Evolutionary conservation across 2,888 invertebrate genomes (phyloP).

Genomic region (Rhopalosiphum nymphaeae): DNA sequence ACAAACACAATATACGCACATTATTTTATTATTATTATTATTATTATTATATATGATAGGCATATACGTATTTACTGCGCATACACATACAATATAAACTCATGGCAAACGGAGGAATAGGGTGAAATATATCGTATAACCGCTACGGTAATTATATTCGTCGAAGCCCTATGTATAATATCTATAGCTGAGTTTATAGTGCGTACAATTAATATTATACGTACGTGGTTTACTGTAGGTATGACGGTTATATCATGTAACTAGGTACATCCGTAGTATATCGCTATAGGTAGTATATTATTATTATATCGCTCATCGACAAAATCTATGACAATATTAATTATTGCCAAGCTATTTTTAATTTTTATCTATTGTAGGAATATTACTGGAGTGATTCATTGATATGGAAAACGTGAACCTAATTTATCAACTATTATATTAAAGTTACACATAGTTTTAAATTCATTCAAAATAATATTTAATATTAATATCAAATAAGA

Average conservation of each 20-base stretch:
- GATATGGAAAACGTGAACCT: neutral
- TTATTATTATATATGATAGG: neutral
- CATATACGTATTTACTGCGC: neutral
- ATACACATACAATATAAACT: neutral
- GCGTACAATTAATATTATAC: neutral
- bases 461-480: neutral
- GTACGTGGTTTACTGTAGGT: neutral
- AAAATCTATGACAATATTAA: neutral
- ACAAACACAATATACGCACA: neutral
- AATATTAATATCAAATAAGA: no score
- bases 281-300: no score
- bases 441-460: neutral
- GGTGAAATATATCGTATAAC: neutral
- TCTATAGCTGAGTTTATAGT: neutral
- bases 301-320: no score
- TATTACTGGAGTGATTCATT: neutral
- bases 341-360: neutral
- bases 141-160: neutral
- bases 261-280: neutral
- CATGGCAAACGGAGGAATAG: constrained; percentile 9
- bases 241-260: neutral
- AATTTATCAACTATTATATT: neutral
- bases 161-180: neutral
- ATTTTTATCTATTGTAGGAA: neutral
- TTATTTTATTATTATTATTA: neutral